These are phyloP conservation scores for Drosophila neotestacea DNA, from an alignment of 2,888 invertebrate species.

Conservation along the genomic window DNA sequence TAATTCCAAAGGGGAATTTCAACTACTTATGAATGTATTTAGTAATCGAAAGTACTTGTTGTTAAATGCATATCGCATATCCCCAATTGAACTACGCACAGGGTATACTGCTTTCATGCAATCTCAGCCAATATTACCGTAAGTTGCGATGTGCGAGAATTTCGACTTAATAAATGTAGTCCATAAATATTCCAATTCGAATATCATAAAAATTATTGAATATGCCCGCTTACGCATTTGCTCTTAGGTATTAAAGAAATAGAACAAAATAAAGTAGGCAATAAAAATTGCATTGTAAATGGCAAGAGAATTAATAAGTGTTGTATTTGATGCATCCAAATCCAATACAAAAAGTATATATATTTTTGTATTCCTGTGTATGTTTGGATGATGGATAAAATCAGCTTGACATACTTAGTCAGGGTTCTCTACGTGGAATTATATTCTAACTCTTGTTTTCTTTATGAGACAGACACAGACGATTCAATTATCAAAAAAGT, in stretches of 20 bases:
- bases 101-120: not conserved
- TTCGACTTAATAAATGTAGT: not conserved
- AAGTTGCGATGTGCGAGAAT: slow-evolving; percentile 11
- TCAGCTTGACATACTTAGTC: slow-evolving; percentile 19
- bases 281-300: not conserved
- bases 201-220: not conserved
- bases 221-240: slow-evolving; percentile 8
- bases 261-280: slow-evolving; percentile 20
- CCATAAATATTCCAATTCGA: not conserved
- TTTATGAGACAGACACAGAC: slow-evolving; percentile 27
- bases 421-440: slow-evolving; percentile 5
- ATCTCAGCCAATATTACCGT: slow-evolving; percentile 1
- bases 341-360: slow-evolving; percentile 3
- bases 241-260: slow-evolving; percentile 6
- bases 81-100: not conserved
- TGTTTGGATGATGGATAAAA: slow-evolving; percentile 15
- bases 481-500: slow-evolving; percentile 67
- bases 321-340: slow-evolving; percentile 1
- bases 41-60: not conserved
- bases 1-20: too few species aligned
- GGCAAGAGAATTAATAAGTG: slow-evolving; percentile 3
- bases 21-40: too few species aligned
- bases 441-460: slow-evolving; percentile 26
- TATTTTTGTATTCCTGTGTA: slow-evolving; percentile 4
- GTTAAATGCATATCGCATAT: too few species aligned